Conservation (phyloP, 2,113 vertebrate genomes). For the Pycnonotus jocosus region DNA sequence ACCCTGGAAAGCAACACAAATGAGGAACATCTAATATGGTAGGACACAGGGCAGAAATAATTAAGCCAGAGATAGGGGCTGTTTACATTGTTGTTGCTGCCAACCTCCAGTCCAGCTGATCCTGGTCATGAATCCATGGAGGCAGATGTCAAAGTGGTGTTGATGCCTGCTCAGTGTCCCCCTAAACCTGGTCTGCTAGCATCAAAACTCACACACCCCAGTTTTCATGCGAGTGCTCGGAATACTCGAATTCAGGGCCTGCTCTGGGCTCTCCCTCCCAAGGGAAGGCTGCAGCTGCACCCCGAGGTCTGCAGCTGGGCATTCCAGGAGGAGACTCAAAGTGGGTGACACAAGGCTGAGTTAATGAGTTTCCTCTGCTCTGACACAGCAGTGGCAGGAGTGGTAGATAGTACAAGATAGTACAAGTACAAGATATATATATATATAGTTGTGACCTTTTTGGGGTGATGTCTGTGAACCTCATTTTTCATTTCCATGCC, state of each 20-base stretch:
- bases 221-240: fast-evolving
- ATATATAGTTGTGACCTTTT: too few relatives aligned
- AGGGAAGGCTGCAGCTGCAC: neutral
- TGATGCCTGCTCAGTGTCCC: neutral
- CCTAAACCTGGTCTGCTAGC: neutral
- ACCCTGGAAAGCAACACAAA: neutral
- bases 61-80: neutral
- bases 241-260: fast-evolving
- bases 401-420: neutral
- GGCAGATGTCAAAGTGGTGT: fast-evolving
- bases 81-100: neutral
- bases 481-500: neutral
- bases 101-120: neutral
- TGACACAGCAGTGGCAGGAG: neutral
- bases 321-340: neutral
- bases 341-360: neutral
- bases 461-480: neutral
- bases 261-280: neutral
- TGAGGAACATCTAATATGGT: neutral
- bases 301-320: neutral
- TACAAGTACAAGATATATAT: too few relatives aligned
- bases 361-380: neutral
- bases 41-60: neutral
- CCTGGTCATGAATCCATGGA: fast-evolving
- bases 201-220: neutral